Base-by-base conservation (phyloP, 30 jellyfish, hydroid and myxozoan species). In the Aurelia sp. region DNA sequence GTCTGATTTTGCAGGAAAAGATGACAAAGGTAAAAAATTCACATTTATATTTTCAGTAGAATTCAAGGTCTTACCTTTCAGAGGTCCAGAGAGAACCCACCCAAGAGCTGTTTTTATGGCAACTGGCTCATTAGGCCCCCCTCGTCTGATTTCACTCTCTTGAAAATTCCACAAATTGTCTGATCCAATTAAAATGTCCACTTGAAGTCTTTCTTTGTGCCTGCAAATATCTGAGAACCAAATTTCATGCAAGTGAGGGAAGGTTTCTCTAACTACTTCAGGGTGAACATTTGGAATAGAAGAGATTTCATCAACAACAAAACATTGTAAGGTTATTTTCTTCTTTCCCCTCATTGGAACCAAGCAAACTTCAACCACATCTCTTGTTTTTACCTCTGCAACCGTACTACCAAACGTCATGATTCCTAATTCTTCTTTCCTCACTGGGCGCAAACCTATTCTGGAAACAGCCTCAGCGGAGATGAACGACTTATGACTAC, bases 401-500 rank as follows among this genome's bases (percentile, higher is more conserved):
- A 53, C 93, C 27, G 50, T 55, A 16, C 88, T 62, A 74, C 93
- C 93, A 72, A 84, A 84, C 15, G 82, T 81, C 64, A 30, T 71
- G 2, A 84, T 84, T 2, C 93, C 81, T 13, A 84, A 55, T 11
- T 33, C 17, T 73, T 67, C 53, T 40, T 40, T 84, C 79, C 93
- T 57, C 81, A 84, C 93, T 0, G 93, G 93, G 89, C 83, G 35
- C 63, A 85, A 55, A 13, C 70, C 83, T 12, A 72, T 70, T 73
- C 64, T 73, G 51, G 89, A 20, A 33, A 85, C 94, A 59, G 88
- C 94, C 74, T 74, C 61, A 27, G 88, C 94, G 1, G 92, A 59
- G 86, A 85, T 85, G 84, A 85, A 74, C 35, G 89, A 58, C 64
- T 74, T 73, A 35, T 73, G 94, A 72, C 83, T 85, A 15, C 94